Conservation (phyloP, 2,888 invertebrate genomes). For the Mythimna impura region DNA sequence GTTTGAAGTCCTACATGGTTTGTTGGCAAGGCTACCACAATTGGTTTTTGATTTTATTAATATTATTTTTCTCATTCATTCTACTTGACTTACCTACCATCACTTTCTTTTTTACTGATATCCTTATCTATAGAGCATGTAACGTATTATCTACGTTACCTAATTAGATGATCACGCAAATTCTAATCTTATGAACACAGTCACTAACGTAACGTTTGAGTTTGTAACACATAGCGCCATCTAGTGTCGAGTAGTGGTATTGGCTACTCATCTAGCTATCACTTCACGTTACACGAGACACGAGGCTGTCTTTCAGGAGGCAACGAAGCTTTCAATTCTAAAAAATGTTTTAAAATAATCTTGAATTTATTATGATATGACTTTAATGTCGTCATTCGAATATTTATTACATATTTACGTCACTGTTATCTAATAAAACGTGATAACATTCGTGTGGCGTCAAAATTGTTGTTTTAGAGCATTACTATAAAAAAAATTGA, state of each 20-base stretch:
- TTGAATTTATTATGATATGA: background rate
- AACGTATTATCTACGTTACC: conserved; percentile 26
- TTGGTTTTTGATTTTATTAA: conserved; percentile 63
- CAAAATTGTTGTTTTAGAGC: background rate
- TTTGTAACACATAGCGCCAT: conserved; percentile 73
- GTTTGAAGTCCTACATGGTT: conserved; percentile 83
- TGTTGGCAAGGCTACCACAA: conserved; percentile 83
- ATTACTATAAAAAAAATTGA: background rate
- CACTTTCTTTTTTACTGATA: conserved; percentile 33
- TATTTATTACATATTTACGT: background rate
- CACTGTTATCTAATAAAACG: background rate
- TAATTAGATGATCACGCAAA: conserved; percentile 39
- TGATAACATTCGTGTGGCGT: background rate
- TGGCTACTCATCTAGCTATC: conserved; percentile 10
- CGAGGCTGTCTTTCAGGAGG: background rate
- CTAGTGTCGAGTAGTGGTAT: conserved; percentile 79
- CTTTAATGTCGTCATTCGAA: background rate
- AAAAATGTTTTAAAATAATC: background rate
- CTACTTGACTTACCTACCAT: conserved; percentile 44
- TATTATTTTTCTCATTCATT: conserved; percentile 56
- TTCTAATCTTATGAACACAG: conserved; percentile 32
- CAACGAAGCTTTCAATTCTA: background rate
- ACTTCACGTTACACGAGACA: background rate
- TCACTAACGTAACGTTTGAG: conserved; percentile 1
- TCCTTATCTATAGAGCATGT: conserved; percentile 20